Base-by-base conservation (phyloP, 2,797 vertebrate species). In the Nannoperca australis region DNA sequence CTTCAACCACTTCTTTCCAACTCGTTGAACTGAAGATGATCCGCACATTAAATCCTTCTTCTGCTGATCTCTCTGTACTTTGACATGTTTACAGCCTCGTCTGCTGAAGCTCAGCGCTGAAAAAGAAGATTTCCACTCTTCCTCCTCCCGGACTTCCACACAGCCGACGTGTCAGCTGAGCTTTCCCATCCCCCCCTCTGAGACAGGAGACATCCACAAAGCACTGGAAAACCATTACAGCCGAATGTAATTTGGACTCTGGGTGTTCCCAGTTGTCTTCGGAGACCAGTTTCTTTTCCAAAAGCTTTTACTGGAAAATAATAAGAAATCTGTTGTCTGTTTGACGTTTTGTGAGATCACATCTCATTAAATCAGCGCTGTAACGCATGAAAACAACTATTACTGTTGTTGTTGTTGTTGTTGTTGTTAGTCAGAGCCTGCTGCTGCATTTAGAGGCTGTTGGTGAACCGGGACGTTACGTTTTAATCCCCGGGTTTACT, bases 401-500 rank as follows among this genome's bases (percentile, higher is more conserved):
- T n/a, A n/a, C n/a, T n/a, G n/a, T n/a, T n/a, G n/a, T n/a, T n/a
- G n/a, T 24, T 47, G 38, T 53, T 51, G 32, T 14, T 34, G 13
- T 18, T 38, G 32, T 18, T 30, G 6, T 69, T 42, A 55, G 71
- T 78, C 40, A 40, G 40, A 65, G 50, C 59, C 68, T 64, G 18
- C 34, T 60, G 67, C 75, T 40, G 5, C 67, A 36, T 74, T 70
- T 55, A 40, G 69, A 78, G 34, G 18, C 58, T 0, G 32, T 18
- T 4, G 40, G 22, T 61, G 38, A 1, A 24, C 9, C 7, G 68
- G 22, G 55, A 58, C 47, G 7, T 22, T 59, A 73, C n/a, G 7
- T 27, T 38, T 1, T 90, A 88, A 92, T 87, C 85, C 66, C 0
- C 6, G 7, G 38, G 38, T 20, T 87, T 79, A 67, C 13, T 4